Percentiles rank a stretch among this genome's conserved stretches.
Evolutionary conservation across 2,113 vertebrate genomes (phyloP).

Genomic region (Callithrix jacchus): DNA sequence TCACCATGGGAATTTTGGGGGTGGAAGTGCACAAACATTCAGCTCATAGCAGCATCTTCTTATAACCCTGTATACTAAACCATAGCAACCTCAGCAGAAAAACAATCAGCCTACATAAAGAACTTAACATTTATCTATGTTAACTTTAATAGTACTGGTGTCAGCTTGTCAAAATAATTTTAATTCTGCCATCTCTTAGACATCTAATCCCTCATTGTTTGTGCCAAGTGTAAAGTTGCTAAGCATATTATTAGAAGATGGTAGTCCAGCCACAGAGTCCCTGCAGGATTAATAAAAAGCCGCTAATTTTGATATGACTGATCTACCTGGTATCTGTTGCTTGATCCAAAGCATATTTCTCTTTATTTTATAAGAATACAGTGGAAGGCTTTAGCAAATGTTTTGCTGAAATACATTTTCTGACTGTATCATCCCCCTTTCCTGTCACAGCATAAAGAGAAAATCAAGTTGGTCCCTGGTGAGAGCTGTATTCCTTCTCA

Average conservation of each 20-base stretch:
- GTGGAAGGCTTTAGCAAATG: background rate
- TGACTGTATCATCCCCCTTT: background rate
- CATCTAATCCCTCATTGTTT: background rate
- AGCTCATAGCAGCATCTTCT: background rate
- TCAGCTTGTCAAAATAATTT: slow-evolving; percentile 27
- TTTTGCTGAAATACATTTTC: background rate
- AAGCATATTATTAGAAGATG: background rate
- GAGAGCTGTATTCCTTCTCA: background rate
- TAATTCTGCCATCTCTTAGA: background rate
- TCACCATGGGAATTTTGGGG: background rate
- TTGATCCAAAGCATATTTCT: background rate
- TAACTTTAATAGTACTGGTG: background rate
- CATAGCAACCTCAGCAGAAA: background rate
- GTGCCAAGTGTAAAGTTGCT: background rate
- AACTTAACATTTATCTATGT: background rate
- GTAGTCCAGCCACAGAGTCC: background rate
- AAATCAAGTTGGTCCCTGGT: background rate
- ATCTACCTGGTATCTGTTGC: background rate
- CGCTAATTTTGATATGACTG: background rate
- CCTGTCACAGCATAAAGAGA: background rate
- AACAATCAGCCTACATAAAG: background rate
- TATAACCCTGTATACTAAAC: background rate
- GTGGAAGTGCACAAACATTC: background rate
- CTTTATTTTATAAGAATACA: background rate
- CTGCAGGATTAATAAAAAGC: background rate